Conservation (phyloP, 2,888 invertebrate genomes). For the Lycia hirtaria region DNA sequence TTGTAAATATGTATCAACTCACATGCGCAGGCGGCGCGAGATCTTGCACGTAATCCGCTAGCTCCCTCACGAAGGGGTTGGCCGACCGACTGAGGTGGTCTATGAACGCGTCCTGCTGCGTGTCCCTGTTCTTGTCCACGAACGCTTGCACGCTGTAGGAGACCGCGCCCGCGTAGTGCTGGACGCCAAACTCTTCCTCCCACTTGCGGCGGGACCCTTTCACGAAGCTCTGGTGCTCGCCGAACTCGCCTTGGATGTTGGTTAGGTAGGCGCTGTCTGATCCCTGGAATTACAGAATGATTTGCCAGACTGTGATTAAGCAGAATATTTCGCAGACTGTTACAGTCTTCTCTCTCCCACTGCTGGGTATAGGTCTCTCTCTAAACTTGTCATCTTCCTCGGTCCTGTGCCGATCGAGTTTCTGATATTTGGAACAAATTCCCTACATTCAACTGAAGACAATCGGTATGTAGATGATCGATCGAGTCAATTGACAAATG, state of each 20-base stretch:
- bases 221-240: conserved; percentile 92
- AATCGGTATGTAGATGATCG: too few relatives aligned
- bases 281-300: conserved; percentile 79
- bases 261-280: conserved; percentile 95
- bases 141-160: conserved; percentile 92
- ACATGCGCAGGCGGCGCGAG: conserved; percentile 88
- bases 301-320: too few relatives aligned
- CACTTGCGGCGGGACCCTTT: conserved; percentile 95
- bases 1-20: too few relatives aligned
- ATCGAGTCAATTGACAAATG: too few relatives aligned
- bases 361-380: too few relatives aligned
- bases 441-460: too few relatives aligned
- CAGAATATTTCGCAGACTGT: too few relatives aligned
- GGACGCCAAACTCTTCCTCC: conserved; percentile 95
- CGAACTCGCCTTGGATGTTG: conserved; percentile 95
- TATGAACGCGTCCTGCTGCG: conserved; percentile 96
- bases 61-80: conserved; percentile 92
- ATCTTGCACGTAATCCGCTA: conserved; percentile 84
- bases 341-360: too few relatives aligned
- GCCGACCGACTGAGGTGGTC: conserved; percentile 94
- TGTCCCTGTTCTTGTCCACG: conserved; percentile 96
- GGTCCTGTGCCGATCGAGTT: too few relatives aligned
- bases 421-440: too few relatives aligned
- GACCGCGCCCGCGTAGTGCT: conserved; percentile 96
- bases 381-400: too few relatives aligned